Percentiles rank a stretch among this genome's conserved stretches.
phyloP scores from a whole-genome alignment of 2,888 invertebrate genomes.

The Apeira syringaria region DNA sequence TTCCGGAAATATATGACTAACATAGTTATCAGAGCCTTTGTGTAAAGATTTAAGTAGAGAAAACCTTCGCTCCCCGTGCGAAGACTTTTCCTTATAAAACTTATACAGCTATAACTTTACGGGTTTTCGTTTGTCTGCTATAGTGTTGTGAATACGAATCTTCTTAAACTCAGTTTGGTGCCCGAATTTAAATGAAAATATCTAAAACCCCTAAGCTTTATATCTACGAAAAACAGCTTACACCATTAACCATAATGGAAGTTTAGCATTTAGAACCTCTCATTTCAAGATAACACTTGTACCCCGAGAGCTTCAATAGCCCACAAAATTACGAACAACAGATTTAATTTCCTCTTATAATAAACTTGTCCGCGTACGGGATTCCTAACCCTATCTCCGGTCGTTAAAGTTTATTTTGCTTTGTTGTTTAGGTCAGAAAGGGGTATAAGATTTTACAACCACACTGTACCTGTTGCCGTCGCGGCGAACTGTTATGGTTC shows the following conservation, averaged over 20 bases:
- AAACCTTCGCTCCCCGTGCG: no score
- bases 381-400: constrained; percentile 31
- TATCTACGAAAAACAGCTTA: constrained; percentile 22
- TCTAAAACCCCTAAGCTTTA: constrained; percentile 11
- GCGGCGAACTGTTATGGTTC: constrained; percentile 57
- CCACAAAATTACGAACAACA: constrained; percentile 51
- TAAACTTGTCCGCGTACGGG: constrained; percentile 31
- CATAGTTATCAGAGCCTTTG: no score
- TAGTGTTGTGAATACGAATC: no score
- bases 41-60: no score
- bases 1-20: no score
- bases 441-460: constrained; percentile 47
- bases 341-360: constrained; percentile 60
- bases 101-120: neutral
- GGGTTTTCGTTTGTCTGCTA: neutral
- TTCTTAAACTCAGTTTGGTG: neutral
- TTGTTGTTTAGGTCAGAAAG: constrained; percentile 34
- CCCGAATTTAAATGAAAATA: constrained; percentile 8
- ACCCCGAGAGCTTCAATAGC: constrained; percentile 39
- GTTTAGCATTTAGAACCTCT: constrained; percentile 35
- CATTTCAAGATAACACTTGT: constrained; percentile 40
- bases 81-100: no score
- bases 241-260: constrained; percentile 31
- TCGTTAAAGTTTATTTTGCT: constrained; percentile 31
- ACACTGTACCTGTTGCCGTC: constrained; percentile 64